Conservation (phyloP, 1,140 invertebrate genomes). For the Panonychus citri region DNA sequence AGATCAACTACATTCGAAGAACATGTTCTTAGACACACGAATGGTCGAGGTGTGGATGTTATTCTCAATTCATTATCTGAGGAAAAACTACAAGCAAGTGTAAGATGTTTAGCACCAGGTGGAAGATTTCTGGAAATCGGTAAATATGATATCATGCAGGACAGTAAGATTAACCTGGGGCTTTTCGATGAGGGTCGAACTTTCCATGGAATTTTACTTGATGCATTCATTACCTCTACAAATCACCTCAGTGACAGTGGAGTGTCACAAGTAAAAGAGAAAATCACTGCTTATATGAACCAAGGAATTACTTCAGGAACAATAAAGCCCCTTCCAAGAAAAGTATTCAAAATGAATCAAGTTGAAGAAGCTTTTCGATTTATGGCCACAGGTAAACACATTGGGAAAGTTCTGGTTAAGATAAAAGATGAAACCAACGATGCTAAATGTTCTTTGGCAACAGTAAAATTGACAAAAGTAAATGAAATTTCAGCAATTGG, state of each 20-base stretch:
- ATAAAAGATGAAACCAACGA: constrained; percentile 18
- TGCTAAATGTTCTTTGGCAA: constrained; percentile 9
- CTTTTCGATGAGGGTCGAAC: constrained; percentile 60
- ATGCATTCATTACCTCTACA: constrained; percentile 45
- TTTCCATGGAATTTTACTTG: constrained; percentile 84
- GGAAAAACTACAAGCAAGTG: constrained; percentile 57
- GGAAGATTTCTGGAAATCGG: constrained; percentile 91
- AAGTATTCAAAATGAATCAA: constrained; percentile 54
- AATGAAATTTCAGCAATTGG: too few species aligned
- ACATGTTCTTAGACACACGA: constrained; percentile 46
- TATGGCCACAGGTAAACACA: constrained; percentile 92
- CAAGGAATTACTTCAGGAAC: constrained; percentile 61
- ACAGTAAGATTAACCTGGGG: constrained; percentile 37
- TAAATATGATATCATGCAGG: constrained; percentile 80
- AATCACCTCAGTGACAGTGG: constrained; percentile 21
- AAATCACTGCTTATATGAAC: constrained; percentile 33
- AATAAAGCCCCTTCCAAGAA: constrained; percentile 54
- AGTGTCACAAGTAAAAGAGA: constrained; percentile 45
- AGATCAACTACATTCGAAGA: constrained; percentile 75
- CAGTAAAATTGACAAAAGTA: not conserved
- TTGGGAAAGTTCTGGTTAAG: constrained; percentile 55
- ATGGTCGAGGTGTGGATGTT: constrained; percentile 41
- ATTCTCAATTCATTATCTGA: constrained; percentile 41
- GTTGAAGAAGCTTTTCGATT: constrained; percentile 80
- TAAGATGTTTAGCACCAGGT: constrained; percentile 63